phyloP scores from a whole-genome alignment of 2,113 vertebrate genomes.

The Charadrius vociferus region DNA sequence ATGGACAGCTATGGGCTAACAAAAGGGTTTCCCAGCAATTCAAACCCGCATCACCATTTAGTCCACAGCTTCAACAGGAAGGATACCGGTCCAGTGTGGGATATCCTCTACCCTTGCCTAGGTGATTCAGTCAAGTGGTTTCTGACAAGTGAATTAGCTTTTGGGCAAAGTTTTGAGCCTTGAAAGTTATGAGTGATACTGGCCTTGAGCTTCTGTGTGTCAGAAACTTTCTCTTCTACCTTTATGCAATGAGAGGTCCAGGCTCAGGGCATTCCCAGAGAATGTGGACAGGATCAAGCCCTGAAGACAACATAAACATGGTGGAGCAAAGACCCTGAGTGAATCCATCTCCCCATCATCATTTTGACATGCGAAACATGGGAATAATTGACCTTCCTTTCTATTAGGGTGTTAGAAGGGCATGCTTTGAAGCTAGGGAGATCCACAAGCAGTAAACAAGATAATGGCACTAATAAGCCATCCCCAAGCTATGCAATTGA shows the following conservation, averaged over 20 bases:
- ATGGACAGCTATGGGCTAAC: neutral
- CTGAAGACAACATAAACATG: neutral
- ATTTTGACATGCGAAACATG: neutral
- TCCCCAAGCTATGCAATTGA: conserved; percentile 3
- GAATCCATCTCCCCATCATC: neutral
- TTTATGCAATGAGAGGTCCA: neutral
- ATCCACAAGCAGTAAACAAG: conserved; percentile 14
- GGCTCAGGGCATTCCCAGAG: neutral
- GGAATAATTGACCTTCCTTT: neutral
- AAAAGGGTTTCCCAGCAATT: neutral
- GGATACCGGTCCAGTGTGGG: neutral
- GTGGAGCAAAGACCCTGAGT: neutral
- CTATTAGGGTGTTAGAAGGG: neutral
- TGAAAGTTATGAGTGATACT: neutral
- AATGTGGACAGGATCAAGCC: neutral
- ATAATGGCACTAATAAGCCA: conserved; percentile 31
- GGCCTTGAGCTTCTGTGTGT: neutral
- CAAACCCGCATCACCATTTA: neutral
- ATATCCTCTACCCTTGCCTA: neutral
- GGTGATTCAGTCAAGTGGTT: neutral
- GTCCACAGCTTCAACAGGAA: neutral
- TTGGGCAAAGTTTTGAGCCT: neutral
- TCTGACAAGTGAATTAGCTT: neutral
- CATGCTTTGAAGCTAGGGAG: neutral
- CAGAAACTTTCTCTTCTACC: neutral